These are phyloP conservation scores for Prunella fulvescens DNA, from an alignment of 2,113 vertebrate genomes.

Conservation along the genomic window DNA sequence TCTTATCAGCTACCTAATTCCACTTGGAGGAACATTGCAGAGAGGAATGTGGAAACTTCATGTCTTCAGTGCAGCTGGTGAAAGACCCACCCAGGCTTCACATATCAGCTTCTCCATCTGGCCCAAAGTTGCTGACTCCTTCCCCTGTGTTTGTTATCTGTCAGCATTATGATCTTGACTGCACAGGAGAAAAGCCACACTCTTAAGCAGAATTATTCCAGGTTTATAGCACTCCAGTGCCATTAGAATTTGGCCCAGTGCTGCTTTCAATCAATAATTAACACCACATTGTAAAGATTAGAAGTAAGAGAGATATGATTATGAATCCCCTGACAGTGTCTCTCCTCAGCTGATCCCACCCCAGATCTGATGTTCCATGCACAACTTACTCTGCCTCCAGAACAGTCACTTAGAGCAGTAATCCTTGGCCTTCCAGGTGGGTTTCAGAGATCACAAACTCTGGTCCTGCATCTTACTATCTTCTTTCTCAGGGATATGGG, in stretches of 20 bases:
- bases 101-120: neutral
- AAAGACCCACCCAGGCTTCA: neutral
- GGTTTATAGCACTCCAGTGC: neutral
- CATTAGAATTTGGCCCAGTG: neutral
- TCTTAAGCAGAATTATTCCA: neutral
- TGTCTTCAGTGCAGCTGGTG: neutral
- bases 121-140: neutral
- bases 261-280: conserved; percentile 8
- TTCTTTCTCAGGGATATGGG: neutral
- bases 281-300: neutral
- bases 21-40: neutral
- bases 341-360: neutral
- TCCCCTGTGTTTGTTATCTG: neutral
- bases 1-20: neutral
- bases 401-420: neutral
- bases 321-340: neutral
- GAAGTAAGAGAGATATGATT: neutral
- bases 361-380: neutral
- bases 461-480: neutral
- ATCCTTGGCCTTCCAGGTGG: neutral
- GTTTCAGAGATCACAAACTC: neutral
- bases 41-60: neutral
- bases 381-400: neutral
- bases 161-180: neutral
- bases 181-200: neutral